phyloP scores from a whole-genome alignment of 92 coral and sea anemone genomes.

The Siderastrea radians region DNA sequence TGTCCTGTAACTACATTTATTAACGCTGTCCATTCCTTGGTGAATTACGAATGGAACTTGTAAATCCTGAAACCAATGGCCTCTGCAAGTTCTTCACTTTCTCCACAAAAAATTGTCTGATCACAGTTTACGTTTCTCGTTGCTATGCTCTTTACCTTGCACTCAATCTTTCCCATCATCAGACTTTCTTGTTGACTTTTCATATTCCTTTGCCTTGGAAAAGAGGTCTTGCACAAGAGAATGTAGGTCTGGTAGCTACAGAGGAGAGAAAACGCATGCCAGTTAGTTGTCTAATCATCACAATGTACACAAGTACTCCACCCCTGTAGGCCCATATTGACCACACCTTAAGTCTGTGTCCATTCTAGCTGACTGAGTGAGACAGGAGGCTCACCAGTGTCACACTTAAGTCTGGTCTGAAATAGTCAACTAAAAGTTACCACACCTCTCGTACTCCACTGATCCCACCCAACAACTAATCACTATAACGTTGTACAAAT shows the following conservation, averaged over 20 bases:
- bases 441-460: no score
- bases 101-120: no score
- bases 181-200: slow-evolving; percentile 59
- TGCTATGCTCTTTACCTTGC: neutral
- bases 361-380: no score
- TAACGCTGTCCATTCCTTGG: neutral
- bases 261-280: neutral
- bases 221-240: slow-evolving; percentile 65
- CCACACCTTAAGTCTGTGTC: no score
- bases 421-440: no score
- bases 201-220: slow-evolving; percentile 77
- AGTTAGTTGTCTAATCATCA: neutral
- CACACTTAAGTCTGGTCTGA: no score
- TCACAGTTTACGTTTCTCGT: neutral
- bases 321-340: no score
- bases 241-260: slow-evolving; percentile 86
- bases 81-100: neutral
- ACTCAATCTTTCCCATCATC: slow-evolving; percentile 19
- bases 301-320: no score
- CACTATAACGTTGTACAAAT: no score
- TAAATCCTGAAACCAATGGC: neutral
- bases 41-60: neutral
- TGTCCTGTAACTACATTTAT: no score
- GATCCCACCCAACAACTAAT: no score
- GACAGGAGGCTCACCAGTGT: no score